These are phyloP conservation scores for Ridgeia piscesae DNA, from an alignment of 1,140 invertebrate species.

Conservation along the genomic window DNA sequence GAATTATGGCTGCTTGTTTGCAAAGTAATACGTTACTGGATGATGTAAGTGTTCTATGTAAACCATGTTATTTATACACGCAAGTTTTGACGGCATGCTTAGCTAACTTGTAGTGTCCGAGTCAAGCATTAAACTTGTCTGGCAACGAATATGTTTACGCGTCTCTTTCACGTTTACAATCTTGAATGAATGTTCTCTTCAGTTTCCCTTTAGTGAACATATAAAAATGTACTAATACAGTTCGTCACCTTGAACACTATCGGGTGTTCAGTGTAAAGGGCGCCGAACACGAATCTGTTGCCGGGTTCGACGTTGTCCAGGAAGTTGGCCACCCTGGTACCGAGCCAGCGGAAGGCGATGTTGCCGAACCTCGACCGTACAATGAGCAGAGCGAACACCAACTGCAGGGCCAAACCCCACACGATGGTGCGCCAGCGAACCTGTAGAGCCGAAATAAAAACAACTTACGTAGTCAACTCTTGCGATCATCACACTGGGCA, in stretches of 20 bases:
- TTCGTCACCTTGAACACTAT: constrained; percentile 46
- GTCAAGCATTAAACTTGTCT: too few species aligned
- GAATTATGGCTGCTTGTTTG: too few species aligned
- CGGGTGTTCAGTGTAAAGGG: constrained; percentile 51
- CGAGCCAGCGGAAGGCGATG: constrained; percentile 76
- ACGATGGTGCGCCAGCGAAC: constrained; percentile 54
- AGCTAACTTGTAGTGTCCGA: background rate
- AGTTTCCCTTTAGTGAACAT: background rate
- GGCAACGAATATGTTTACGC: too few species aligned
- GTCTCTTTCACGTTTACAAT: too few species aligned
- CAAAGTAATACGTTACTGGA: too few species aligned
- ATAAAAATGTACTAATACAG: background rate
- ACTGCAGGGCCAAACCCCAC: constrained; percentile 83
- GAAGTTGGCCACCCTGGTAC: constrained; percentile 73
- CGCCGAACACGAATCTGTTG: constrained; percentile 82
- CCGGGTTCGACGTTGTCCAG: constrained; percentile 77
- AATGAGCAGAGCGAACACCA: constrained; percentile 81
- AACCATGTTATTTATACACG: background rate
- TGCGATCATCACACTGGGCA: background rate
- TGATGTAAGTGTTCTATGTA: too few species aligned
- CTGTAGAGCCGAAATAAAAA: constrained; percentile 32
- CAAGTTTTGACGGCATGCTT: background rate
- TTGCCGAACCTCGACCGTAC: constrained; percentile 81
- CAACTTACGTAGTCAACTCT: background rate
- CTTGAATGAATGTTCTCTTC: background rate